Conservation (phyloP, 2,797 vertebrate species). For the Notolepis coatsorum region DNA sequence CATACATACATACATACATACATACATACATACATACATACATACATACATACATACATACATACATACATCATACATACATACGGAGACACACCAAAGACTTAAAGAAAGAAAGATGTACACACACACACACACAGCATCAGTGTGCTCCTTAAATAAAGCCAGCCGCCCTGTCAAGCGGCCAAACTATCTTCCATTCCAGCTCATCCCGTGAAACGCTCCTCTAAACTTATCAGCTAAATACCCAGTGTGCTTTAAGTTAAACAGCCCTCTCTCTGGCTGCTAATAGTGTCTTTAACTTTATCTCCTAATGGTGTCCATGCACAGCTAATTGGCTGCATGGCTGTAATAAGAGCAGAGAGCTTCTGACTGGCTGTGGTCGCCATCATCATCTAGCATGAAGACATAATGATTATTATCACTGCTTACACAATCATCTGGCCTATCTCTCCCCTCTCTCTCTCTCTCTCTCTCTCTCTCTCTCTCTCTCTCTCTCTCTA, state of each 20-base stretch:
- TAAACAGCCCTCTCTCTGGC: constrained; percentile 55
- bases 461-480: not conserved
- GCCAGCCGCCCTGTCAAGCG: too few species aligned
- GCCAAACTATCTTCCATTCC: too few species aligned
- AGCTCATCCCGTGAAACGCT: too few species aligned
- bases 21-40: too few species aligned
- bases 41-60: too few species aligned
- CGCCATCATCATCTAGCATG: constrained; percentile 36
- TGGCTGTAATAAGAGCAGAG: constrained; percentile 71
- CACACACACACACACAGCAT: constrained; percentile 39
- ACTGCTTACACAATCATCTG: too few species aligned
- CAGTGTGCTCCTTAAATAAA: constrained; percentile 49
- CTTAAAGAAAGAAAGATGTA: too few species aligned
- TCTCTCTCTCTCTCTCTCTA: not conserved
- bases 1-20: constrained; percentile 36
- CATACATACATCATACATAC: too few species aligned
- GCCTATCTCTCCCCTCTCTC: constrained; percentile 33
- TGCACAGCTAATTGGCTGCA: constrained; percentile 73
- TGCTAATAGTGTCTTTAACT: constrained; percentile 80
- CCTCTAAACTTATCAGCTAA: constrained; percentile 68
- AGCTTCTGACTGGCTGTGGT: not conserved
- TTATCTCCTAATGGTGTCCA: constrained; percentile 81
- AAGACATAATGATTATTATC: constrained; percentile 59
- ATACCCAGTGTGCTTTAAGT: constrained; percentile 61
- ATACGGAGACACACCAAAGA: too few species aligned